phyloP scores from a whole-genome alignment of 1,140 invertebrate species.

The Drosophila obscura region DNA sequence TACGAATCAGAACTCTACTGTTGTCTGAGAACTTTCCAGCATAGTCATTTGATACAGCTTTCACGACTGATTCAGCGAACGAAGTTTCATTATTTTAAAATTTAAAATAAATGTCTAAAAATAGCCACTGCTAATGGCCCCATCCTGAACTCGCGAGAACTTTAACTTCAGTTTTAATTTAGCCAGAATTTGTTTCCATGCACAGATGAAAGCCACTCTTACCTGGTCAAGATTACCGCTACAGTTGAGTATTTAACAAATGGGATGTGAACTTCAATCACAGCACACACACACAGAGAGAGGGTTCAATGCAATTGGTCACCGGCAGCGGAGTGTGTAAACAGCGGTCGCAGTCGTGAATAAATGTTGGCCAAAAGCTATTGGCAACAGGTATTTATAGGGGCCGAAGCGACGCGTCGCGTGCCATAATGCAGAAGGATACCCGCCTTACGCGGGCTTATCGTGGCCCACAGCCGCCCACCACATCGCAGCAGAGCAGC shows the following conservation, averaged over 20 bases:
- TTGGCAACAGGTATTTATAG: slow-evolving; percentile 61
- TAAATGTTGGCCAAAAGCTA: slow-evolving; percentile 40
- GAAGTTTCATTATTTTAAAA: too few relatives aligned
- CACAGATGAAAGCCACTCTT: slow-evolving; percentile 3
- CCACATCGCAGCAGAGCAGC: slow-evolving; percentile 2
- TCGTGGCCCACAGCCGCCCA: slow-evolving; percentile 4
- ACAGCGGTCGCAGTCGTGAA: slow-evolving; percentile 35
- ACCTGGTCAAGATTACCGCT: slow-evolving; percentile 24
- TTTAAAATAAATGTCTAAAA: not conserved
- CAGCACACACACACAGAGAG: slow-evolving; percentile 6
- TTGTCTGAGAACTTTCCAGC: not conserved
- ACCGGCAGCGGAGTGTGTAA: slow-evolving; percentile 24
- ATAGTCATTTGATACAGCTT: too few relatives aligned
- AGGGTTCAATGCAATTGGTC: slow-evolving; percentile 6
- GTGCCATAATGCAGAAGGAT: slow-evolving; percentile 24
- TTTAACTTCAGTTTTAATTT: not conserved
- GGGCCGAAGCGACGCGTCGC: slow-evolving; percentile 3
- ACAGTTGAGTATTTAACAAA: slow-evolving; percentile 37
- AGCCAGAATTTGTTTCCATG: too few relatives aligned
- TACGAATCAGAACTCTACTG: slow-evolving; percentile 16
- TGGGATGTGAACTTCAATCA: slow-evolving; percentile 3
- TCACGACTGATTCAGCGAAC: slow-evolving; percentile 16
- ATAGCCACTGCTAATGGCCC: not conserved
- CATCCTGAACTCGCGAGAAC: slow-evolving; percentile 1
- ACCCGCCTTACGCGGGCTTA: slow-evolving; percentile 16